Percentiles rank a stretch among this genome's conserved stretches.
Evolutionary conservation across 2,888 invertebrate genomes (phyloP).

Genomic region (Drosophila anomalata): DNA sequence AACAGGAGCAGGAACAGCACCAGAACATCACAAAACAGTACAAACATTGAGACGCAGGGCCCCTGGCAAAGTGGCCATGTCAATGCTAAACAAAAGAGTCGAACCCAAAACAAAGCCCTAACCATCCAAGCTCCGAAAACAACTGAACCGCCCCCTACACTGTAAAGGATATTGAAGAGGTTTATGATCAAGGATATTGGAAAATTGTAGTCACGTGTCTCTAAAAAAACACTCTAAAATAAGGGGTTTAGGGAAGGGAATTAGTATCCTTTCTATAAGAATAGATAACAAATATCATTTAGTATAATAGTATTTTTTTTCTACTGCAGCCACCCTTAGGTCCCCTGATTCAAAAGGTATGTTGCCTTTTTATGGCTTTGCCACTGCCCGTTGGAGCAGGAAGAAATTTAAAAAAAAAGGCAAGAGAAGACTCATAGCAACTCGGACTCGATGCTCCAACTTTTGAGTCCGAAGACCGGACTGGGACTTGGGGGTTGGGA

Average conservation of each 20-base stretch:
- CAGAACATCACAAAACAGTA: slow-evolving; percentile 60
- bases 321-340: slow-evolving; percentile 35
- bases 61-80: slow-evolving; percentile 82
- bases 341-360: slow-evolving; percentile 26
- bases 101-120: slow-evolving; percentile 40
- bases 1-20: slow-evolving; percentile 56
- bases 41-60: slow-evolving; percentile 70
- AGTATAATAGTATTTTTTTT: slow-evolving; percentile 5
- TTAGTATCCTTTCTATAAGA: too few species aligned
- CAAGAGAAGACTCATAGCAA: slow-evolving; percentile 11
- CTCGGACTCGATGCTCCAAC: slow-evolving; percentile 21
- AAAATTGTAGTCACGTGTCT: background rate
- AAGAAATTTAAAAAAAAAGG: background rate
- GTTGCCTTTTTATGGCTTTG: slow-evolving; percentile 41
- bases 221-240: background rate
- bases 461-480: slow-evolving; percentile 6
- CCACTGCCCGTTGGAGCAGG: slow-evolving; percentile 4
- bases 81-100: slow-evolving; percentile 80
- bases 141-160: slow-evolving; percentile 45
- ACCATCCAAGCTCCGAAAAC: slow-evolving; percentile 5
- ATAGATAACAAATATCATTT: background rate
- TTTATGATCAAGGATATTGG: background rate
- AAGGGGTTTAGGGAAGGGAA: too few species aligned
- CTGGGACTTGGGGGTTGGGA: slow-evolving; percentile 29
- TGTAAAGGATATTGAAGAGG: background rate